Evolutionary conservation across 2,113 vertebrate genomes (phyloP).

Genomic region (Anguilla japonica): DNA sequence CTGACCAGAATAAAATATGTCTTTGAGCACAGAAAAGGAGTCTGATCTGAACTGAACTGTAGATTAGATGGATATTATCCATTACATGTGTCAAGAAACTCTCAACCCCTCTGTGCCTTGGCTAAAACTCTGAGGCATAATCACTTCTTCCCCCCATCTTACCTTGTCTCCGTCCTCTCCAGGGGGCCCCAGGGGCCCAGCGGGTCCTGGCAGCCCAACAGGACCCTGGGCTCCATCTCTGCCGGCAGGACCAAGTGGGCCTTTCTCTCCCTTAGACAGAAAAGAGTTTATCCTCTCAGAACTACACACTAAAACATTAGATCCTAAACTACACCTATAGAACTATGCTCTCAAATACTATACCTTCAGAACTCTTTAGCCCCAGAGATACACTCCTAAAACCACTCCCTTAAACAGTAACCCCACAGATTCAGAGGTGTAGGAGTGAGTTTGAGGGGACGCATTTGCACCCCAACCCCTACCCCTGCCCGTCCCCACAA

Average conservation of each 20-base stretch:
- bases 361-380: not conserved
- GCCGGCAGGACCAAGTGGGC: constrained; percentile 78
- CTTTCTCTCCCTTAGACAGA: constrained; percentile 74
- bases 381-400: not conserved
- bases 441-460: no score
- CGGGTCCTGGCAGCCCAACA: constrained; percentile 84
- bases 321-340: not conserved
- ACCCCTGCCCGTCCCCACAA: no score
- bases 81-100: not conserved
- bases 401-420: no score
- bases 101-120: not conserved
- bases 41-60: not conserved
- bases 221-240: constrained; percentile 87
- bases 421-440: no score
- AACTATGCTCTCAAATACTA: not conserved
- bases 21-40: not conserved
- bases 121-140: not conserved
- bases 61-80: not conserved
- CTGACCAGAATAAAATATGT: not conserved
- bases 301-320: not conserved
- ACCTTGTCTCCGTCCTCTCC: constrained; percentile 85
- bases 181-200: constrained; percentile 75
- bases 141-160: constrained; percentile 25
- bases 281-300: not conserved
- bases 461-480: no score